Conservation (phyloP, 2,888 invertebrate species). For the Apoda limacodes region DNA sequence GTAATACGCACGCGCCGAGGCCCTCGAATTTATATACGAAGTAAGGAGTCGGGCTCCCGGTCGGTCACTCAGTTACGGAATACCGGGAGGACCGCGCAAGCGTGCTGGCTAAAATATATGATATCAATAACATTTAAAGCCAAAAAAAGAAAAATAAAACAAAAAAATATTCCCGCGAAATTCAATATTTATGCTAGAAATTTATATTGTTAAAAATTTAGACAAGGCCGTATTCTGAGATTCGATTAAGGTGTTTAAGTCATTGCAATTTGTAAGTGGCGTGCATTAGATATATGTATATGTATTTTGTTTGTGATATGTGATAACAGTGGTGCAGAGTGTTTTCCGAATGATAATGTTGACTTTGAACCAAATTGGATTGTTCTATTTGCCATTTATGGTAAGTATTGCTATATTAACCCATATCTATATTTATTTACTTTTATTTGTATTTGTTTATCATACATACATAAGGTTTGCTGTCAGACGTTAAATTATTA, state of each 20-base stretch:
- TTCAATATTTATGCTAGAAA: too few species aligned
- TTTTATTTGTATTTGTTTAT: too few species aligned
- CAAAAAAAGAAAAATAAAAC: conserved; percentile 32
- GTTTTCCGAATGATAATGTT: conserved; percentile 57
- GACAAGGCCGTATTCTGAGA: conserved; percentile 5
- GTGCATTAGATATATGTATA: conserved; percentile 41
- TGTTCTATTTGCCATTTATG: conserved; percentile 47
- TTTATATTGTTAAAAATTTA: conserved; percentile 25
- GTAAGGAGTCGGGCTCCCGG: conserved; percentile 25
- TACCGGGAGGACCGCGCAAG: conserved; percentile 40
- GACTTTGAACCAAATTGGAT: conserved; percentile 57
- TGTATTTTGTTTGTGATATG: conserved; percentile 57
- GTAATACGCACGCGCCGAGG: conserved; percentile 23
- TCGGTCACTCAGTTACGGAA: conserved; percentile 46
- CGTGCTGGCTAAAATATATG: conserved; percentile 35
- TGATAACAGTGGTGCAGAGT: conserved; percentile 55
- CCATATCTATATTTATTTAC: too few species aligned
- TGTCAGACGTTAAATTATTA: too few species aligned
- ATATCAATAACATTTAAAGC: conserved; percentile 21
- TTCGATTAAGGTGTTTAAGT: conserved; percentile 21
- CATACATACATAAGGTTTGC: too few species aligned
- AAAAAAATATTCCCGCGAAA: too few species aligned
- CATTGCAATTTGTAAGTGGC: conserved; percentile 30
- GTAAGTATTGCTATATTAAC: too few species aligned
- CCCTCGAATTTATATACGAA: too few species aligned